Conservation (phyloP, 2,888 invertebrate genomes). For the Eretmocerus hayati region DNA sequence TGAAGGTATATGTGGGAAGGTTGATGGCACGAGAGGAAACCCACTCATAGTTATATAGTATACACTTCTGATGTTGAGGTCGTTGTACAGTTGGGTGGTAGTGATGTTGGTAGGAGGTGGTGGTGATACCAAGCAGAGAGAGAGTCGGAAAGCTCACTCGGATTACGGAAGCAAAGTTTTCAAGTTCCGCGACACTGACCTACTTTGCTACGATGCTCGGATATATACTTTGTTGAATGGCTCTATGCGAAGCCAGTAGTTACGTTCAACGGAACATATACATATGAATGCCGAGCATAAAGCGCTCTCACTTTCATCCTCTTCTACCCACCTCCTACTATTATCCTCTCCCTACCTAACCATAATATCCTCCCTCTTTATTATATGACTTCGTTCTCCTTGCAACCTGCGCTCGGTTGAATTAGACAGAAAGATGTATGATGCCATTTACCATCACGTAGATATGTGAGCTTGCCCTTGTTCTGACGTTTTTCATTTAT, state of each 20-base stretch:
- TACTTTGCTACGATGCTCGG: conserved; percentile 39
- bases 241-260: conserved; percentile 39
- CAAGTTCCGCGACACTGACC: conserved; percentile 48
- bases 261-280: conserved; percentile 42
- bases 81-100: conserved; percentile 23
- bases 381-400: no score
- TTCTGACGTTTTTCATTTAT: no score
- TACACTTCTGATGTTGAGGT: conserved; percentile 18
- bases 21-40: background rate
- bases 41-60: conserved; percentile 4
- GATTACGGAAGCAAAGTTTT: conserved; percentile 47
- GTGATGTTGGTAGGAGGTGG: background rate
- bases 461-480: no score
- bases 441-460: no score
- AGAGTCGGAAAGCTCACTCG: conserved; percentile 25
- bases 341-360: conserved; percentile 4
- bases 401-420: no score
- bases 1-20: background rate
- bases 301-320: conserved; percentile 42
- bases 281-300: conserved; percentile 41
- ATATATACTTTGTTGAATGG: conserved; percentile 26
- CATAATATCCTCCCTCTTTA: conserved; percentile 20
- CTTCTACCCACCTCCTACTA: conserved; percentile 14
- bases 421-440: no score
- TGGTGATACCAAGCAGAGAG: background rate